Base-by-base conservation (phyloP, 92 coral and sea anemone species). In the Palythoa grandis region DNA sequence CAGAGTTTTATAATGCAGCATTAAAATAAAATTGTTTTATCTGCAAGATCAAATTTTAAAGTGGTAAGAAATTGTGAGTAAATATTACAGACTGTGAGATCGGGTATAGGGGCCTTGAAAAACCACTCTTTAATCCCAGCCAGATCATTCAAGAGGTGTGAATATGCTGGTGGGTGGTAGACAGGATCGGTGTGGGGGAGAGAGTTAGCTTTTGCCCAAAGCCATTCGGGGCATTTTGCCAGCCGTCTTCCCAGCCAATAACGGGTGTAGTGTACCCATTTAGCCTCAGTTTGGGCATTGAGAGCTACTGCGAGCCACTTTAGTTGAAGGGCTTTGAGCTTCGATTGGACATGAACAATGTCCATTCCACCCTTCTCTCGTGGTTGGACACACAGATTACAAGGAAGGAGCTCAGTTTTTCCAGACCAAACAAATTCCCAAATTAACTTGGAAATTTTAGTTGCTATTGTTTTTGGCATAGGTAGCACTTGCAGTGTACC, bases 401-500 rank as follows among this genome's bases (percentile, higher is more conserved):
- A 70, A 1, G 78, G 67, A 2, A 86, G 39, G 4, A 86, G 79
- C 47, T 86, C 89, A 24, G 52, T 78, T 47, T 77, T 77, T 2
- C 77, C 83, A 6, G 70, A 52, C 89, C 84, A 79, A 2, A 87
- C 20, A 53, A 87, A 87, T 0, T n/a, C 43, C 80, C 82, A 87
- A 22, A 52, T 29, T 0, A 56, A 74, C 25, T 52, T 38, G 5
- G 73, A 17, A 15, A 91, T 37, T 67, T 70, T 67, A 3, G 88
- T 86, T 73, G 58, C 43, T 0, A 85, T 77, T 24, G 58, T 37
- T 10, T 61, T 76, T 2, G 91, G 93, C 86, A 84, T 70, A 0
- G 72, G 66, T 6, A 78, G 69, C 2, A 88, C 87, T 71, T 0
- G 88, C 87, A 4, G 84, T 83, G 63, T 88, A 88, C 84, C 87